phyloP scores from a whole-genome alignment of 2,113 vertebrate species.

The Elgaria multicarinata region DNA sequence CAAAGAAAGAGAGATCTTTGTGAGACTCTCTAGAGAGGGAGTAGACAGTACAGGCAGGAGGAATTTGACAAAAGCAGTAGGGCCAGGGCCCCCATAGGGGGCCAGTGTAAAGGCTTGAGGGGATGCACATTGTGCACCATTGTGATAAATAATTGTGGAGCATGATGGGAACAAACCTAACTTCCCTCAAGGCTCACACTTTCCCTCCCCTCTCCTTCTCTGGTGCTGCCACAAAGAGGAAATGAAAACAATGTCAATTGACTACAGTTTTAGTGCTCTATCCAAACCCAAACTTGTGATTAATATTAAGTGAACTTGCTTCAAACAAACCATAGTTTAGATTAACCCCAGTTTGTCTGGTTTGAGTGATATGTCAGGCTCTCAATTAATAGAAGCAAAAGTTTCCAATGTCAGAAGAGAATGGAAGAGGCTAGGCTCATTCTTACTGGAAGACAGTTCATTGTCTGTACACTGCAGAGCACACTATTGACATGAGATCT shows the following conservation, averaged over 20 bases:
- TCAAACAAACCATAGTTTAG: neutral
- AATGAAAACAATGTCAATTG: neutral
- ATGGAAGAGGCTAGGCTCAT: too few species aligned
- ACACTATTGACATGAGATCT: too few species aligned
- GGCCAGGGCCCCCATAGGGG: too few species aligned
- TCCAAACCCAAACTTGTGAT: neutral
- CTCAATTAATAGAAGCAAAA: neutral
- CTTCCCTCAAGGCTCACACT: neutral
- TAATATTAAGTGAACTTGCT: neutral
- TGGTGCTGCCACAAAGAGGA: neutral
- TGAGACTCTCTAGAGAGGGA: too few species aligned
- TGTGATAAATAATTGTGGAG: neutral
- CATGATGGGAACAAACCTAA: neutral
- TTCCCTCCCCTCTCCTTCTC: neutral
- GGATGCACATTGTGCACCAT: too few species aligned
- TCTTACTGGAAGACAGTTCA: neutral
- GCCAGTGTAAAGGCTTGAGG: too few species aligned
- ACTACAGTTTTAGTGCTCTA: too few species aligned
- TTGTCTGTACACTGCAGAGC: too few species aligned
- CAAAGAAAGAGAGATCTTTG: too few species aligned
- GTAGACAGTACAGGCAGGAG: too few species aligned
- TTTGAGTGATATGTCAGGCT: neutral
- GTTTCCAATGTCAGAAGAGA: too few species aligned
- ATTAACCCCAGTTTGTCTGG: neutral
- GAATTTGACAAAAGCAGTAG: too few species aligned